A percentile compares a stretch with the other conserved stretches of the same genome.
phyloP scores from a whole-genome alignment of 2,113 vertebrate genomes.

The Neofelis nebulosa region DNA sequence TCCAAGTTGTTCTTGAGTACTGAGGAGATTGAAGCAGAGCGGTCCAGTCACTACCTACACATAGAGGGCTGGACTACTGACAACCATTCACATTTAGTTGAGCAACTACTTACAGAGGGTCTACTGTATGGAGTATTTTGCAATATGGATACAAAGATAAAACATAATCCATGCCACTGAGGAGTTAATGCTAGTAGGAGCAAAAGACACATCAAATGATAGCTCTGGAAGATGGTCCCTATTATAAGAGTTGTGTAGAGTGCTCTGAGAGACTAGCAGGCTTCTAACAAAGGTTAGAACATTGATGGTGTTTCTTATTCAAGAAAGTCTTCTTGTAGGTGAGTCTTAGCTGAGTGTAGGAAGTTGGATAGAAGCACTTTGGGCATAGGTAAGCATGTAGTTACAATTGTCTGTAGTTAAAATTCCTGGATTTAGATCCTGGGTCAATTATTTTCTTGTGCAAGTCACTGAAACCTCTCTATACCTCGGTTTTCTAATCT shows the following conservation, averaged over 20 bases:
- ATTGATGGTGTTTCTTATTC: background rate
- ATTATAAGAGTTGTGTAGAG: background rate
- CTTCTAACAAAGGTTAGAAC: background rate
- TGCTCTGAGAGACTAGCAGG: background rate
- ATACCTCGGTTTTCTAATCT: background rate
- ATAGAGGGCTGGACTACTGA: background rate
- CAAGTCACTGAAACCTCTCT: background rate
- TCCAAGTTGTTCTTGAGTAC: background rate
- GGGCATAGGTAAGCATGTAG: background rate
- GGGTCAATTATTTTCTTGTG: background rate
- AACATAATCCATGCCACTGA: background rate
- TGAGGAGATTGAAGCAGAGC: background rate
- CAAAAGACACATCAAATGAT: background rate
- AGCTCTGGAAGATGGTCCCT: background rate
- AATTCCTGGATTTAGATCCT: background rate
- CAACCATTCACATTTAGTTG: background rate
- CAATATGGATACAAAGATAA: background rate
- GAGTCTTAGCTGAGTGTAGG: background rate
- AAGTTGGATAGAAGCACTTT: background rate
- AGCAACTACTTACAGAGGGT: background rate
- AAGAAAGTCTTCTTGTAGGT: background rate
- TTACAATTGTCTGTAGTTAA: background rate
- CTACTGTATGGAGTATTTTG: background rate
- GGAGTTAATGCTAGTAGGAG: background rate
- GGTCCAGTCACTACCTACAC: background rate